Percentiles rank a stretch among this genome's conserved stretches.
These are phyloP conservation scores for Sitobion miscanthi DNA, from an alignment of 1,140 invertebrate species.

Conservation along the genomic window DNA sequence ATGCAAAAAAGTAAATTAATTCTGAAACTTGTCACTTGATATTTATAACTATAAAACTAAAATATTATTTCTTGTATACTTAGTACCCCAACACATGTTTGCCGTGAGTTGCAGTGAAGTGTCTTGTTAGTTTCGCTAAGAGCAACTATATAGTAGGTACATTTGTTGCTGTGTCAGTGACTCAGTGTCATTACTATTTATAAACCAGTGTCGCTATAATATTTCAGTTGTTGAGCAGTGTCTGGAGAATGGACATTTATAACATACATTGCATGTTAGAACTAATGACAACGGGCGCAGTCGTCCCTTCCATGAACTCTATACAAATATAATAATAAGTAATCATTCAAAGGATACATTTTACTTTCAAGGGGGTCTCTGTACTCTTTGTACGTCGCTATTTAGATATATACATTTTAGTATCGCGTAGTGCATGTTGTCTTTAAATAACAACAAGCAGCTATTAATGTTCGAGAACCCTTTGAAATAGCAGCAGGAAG, in stretches of 20 bases:
- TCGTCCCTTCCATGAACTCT: background rate
- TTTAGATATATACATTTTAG: background rate
- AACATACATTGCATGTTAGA: conserved; percentile 22
- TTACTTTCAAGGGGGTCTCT: background rate
- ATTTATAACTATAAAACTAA: background rate
- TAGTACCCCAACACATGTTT: background rate
- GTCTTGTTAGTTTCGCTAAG: conserved; percentile 37
- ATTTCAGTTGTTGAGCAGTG: conserved; percentile 16
- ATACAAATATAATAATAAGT: conserved; percentile 10
- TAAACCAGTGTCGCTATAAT: conserved; percentile 21
- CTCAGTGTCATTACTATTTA: conserved; percentile 41
- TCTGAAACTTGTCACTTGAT: background rate
- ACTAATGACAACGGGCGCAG: background rate
- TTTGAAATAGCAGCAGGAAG: conserved; percentile 12
- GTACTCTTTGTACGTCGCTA: background rate
- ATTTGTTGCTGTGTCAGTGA: conserved; percentile 14
- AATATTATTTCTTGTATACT: conserved; percentile 9
- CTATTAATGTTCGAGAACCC: conserved; percentile 7
- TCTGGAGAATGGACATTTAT: conserved; percentile 12
- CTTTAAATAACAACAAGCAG: background rate
- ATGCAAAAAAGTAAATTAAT: background rate
- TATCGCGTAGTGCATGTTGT: background rate
- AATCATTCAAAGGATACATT: background rate
- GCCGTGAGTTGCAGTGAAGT: background rate
- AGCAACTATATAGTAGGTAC: background rate